Base-by-base conservation (phyloP, 2,113 vertebrate genomes). In the Miniopterus natalensis region DNA sequence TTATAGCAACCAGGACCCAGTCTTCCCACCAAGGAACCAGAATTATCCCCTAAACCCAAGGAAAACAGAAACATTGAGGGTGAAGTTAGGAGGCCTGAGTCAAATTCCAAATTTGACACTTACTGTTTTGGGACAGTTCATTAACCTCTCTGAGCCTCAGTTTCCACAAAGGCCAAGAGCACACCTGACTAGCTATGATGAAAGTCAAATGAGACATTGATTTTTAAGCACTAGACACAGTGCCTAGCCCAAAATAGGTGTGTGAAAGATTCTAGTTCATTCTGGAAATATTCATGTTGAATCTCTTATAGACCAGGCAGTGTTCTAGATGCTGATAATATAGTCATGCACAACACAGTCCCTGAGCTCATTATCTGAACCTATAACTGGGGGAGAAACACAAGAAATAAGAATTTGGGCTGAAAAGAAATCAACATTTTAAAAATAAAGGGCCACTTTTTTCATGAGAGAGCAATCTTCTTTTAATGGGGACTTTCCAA, bases 361-460 rank as follows among this genome's bases (percentile, higher is more conserved):
- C 31, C 14, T 15, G 3, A 42, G 51, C 23, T n/a, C 49, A 47
- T 8, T 18, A 15, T n/a, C 36, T 86, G 86, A 20, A 31, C 31
- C 78, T 78, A 51, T 70, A 49, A 36, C 47, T 47, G n/a, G 49
- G 17, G 21, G 11, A 93, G 25, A 70, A 71, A 80, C 31, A 55
- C 8, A 84, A 90, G 63, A 61, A 68, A 59, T 27, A 11, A 85
- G 25, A 88, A 93, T 47, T 53, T 51, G n/a, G 61, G 21, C 7
- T 84, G 47, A 80, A 57, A 75, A 20, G 6, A 88, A 90, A 71
- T 21, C 23, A 88, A 61, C 13, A 47, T 65, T 96, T 91, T 53
- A 1, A 36, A 80, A 73, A 42, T 61, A 70, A 84, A 92, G 66
- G 65, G 15, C n/a, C 31, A 84, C 45, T 57, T 79, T 79, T 65